Evolutionary conservation across 2,888 invertebrate species (phyloP).

Genomic region (Bellardia pandia): DNA sequence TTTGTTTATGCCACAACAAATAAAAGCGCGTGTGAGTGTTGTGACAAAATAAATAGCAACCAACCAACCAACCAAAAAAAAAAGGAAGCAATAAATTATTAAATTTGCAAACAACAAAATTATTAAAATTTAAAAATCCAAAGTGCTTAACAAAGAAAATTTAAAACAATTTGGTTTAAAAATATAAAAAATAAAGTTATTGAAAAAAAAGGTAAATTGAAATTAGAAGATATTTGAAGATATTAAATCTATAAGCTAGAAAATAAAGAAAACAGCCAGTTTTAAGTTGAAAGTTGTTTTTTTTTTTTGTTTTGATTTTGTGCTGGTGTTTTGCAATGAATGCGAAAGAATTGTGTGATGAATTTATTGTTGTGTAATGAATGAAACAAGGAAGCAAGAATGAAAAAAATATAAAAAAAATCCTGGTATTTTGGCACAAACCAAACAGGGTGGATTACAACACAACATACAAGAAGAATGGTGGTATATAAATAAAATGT

Average conservation of each 20-base stretch:
- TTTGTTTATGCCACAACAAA: slow-evolving; percentile 22
- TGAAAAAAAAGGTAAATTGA: slow-evolving; percentile 52
- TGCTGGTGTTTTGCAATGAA: slow-evolving; percentile 41
- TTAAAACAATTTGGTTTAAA: not conserved
- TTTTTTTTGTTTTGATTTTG: slow-evolving; percentile 25
- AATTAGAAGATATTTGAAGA: not conserved
- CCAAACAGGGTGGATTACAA: slow-evolving; percentile 70
- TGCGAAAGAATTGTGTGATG: slow-evolving; percentile 50
- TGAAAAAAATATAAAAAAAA: slow-evolving; percentile 27
- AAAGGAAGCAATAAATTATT: slow-evolving; percentile 16
- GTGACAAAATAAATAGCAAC: slow-evolving; percentile 22
- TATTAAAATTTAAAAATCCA: slow-evolving; percentile 53
- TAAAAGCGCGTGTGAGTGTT: slow-evolving; percentile 50
- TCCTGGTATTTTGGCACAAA: slow-evolving; percentile 62
- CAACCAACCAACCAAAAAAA: not conserved
- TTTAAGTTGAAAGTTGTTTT: slow-evolving; percentile 38
- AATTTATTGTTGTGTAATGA: slow-evolving; percentile 69
- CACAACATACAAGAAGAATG: slow-evolving; percentile 48
- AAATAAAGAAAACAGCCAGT: slow-evolving; percentile 8
- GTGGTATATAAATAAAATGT: slow-evolving; percentile 50
- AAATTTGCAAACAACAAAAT: slow-evolving; percentile 65
- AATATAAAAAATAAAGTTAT: slow-evolving; percentile 1
- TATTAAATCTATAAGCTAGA: not conserved
- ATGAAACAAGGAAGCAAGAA: slow-evolving; percentile 37
- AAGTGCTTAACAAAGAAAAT: slow-evolving; percentile 15